phyloP scores from a whole-genome alignment of 2,113 vertebrate species.

The Myanophis thanlyinensis region DNA sequence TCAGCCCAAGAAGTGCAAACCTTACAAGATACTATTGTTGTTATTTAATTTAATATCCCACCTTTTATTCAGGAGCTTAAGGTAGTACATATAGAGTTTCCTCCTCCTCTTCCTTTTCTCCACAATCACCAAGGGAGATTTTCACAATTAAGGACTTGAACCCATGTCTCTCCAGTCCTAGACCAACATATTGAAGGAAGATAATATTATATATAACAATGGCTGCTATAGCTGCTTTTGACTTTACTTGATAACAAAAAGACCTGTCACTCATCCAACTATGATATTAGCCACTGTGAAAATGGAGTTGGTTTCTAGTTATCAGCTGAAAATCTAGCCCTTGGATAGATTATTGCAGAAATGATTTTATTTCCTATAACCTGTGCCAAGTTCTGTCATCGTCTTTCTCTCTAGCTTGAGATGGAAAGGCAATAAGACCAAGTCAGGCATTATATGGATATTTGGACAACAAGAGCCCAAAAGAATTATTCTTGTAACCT shows the following conservation, averaged over 20 bases:
- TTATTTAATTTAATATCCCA: neutral
- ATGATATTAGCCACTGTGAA: neutral
- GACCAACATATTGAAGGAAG: neutral
- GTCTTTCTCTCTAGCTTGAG: neutral
- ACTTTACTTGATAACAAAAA: neutral
- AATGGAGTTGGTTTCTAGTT: neutral
- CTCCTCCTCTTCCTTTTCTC: neutral
- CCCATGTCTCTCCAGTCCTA: neutral
- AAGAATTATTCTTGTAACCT: neutral
- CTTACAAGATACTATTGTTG: neutral
- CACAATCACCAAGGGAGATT: neutral
- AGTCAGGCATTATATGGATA: neutral
- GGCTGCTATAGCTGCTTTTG: neutral
- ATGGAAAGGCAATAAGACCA: neutral
- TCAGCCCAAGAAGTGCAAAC: neutral
- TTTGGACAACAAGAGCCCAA: neutral
- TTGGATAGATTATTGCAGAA: neutral
- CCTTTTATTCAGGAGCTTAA: neutral
- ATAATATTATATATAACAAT: neutral
- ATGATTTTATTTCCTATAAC: neutral
- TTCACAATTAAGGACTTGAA: neutral
- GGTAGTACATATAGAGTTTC: neutral
- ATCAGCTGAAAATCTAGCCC: neutral
- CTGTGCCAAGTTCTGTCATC: neutral
- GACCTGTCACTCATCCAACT: slow-evolving; percentile 1